These are phyloP conservation scores for Nesoenas mayeri DNA, from an alignment of 2,113 vertebrate species.

Conservation along the genomic window DNA sequence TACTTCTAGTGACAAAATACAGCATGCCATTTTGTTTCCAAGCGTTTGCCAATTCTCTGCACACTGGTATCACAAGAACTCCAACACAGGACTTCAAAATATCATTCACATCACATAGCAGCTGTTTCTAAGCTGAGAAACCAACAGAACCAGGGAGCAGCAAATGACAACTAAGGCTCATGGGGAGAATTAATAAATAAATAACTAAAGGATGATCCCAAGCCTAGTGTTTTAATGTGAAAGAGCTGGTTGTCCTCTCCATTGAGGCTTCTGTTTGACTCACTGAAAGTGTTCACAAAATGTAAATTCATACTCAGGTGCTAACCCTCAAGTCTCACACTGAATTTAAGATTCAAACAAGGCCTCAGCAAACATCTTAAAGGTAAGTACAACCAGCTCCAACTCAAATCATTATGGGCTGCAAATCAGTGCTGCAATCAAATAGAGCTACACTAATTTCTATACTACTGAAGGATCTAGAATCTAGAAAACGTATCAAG, in stretches of 20 bases:
- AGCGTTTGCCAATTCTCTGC: slow-evolving; percentile 61
- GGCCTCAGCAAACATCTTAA: not conserved
- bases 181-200: not conserved
- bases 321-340: not conserved
- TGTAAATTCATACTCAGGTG: not conserved
- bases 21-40: slow-evolving; percentile 40
- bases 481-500: not conserved
- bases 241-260: not conserved
- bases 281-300: not conserved
- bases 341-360: not conserved
- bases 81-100: slow-evolving; percentile 51
- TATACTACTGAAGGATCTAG: not conserved
- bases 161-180: not conserved
- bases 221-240: not conserved
- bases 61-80: slow-evolving; percentile 47
- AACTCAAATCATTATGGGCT: not conserved
- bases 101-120: slow-evolving; percentile 49
- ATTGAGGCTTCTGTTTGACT: not conserved
- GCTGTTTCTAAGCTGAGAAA: slow-evolving; percentile 41
- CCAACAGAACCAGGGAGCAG: slow-evolving; percentile 11
- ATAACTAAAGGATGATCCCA: not conserved
- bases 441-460: not conserved
- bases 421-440: not conserved
- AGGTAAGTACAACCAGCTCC: not conserved
- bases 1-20: slow-evolving; percentile 64